Evolutionary conservation across 2,797 vertebrate species (phyloP).

Genomic region (Schizothorax lantsangensis): DNA sequence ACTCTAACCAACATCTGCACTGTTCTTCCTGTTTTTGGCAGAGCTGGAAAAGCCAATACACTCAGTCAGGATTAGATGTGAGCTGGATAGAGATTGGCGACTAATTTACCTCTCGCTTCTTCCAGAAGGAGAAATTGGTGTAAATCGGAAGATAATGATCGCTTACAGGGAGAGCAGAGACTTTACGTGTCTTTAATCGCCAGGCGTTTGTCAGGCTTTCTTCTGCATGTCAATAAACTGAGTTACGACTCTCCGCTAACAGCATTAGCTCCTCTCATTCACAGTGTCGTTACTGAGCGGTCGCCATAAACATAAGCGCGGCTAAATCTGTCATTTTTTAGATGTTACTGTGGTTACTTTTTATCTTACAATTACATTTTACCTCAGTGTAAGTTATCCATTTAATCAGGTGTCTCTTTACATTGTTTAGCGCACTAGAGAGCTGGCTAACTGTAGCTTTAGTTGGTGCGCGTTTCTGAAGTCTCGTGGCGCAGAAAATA

Average conservation of each 20-base stretch:
- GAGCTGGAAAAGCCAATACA: conserved; percentile 19
- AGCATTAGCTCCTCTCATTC: conserved; percentile 34
- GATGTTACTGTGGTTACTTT: not conserved
- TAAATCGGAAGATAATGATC: conserved; percentile 18
- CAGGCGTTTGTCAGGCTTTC: conserved; percentile 38
- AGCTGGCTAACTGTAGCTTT: conserved; percentile 37
- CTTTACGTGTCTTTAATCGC: not conserved
- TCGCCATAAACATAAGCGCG: not conserved
- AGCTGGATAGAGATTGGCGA: conserved; percentile 1
- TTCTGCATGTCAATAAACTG: conserved; percentile 29
- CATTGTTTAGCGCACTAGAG: not conserved
- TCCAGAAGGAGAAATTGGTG: not conserved
- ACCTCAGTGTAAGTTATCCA: not conserved
- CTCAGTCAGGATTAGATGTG: conserved; percentile 11
- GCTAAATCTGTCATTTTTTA: not conserved
- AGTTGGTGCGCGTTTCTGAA: conserved; percentile 28
- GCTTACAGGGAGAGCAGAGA: not conserved
- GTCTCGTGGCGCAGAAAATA: not conserved
- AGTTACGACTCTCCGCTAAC: conserved; percentile 45
- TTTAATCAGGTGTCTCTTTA: not conserved
- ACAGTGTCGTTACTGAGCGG: not conserved
- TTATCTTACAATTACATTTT: not conserved
- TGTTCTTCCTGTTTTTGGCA: conserved; percentile 47
- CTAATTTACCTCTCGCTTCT: conserved; percentile 15
- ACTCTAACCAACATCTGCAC: conserved; percentile 31